Evolutionary conservation across 2,797 vertebrate species (phyloP), one percentile per base, ranked within the genome.

Genomic region (Hoplostethus atlanticus): DNA sequence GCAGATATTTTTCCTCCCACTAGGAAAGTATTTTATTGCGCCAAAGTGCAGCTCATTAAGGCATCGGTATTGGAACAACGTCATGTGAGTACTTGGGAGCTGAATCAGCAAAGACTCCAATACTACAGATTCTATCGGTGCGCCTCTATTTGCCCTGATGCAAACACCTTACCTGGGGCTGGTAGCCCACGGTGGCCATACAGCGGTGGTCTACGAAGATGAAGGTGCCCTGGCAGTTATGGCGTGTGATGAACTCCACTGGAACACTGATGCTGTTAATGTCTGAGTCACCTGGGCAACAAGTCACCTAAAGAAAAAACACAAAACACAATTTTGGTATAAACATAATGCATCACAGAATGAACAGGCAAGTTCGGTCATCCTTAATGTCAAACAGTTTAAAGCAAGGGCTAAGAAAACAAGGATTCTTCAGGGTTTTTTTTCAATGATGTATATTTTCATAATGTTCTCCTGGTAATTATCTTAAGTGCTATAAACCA

Each of bases 141-240:
- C 28, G 28, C 28, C 28, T 28, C 28, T 28, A 28, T 28, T 2
- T n/a, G 5, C 16, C 47, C 47, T 50, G 2, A n/a, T 50, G 16
- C 17, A 17, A 16, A n/a, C 15, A 40, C 10, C 86, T 87, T 77
- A 99, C 98, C 96, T 98, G 96, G 0, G 98, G 97, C 83, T 99
- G 97, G 91, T 97, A 98, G 74, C 97, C 96, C 0, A 98, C 92
- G 0, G 97, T 97, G 1, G 96, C 95, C 77, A 97, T 77, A 10
- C 97, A 98, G 25, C 98, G 96, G 77, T 99, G 97, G 86, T 99
- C 98, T 25, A 99, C 96, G 36, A 99, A 99, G 50, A 97, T 99
- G 89, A 98, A 99, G 16, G 95, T 81, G 0, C 98, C 96, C 1
- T 97, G 96, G 6, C 95, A 95, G 89, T 96, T 98, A 91, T 99